Evolutionary conservation across 2,797 vertebrate genomes (phyloP).

Genomic region (Enteromius mattozi): DNA sequence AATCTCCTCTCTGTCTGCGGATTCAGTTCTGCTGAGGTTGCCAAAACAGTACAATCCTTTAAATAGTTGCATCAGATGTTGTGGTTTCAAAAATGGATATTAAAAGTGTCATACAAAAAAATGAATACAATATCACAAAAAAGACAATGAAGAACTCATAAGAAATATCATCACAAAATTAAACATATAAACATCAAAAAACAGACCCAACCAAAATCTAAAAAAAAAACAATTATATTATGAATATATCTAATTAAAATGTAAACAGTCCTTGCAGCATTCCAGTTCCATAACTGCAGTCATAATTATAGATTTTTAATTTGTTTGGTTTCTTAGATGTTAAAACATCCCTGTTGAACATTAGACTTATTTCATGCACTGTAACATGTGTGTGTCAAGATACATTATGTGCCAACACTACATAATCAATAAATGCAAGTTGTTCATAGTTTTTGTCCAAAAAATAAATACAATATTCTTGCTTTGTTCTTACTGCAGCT

Average conservation of each 20-base stretch:
- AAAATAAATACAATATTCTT: no score
- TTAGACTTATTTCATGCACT: background rate
- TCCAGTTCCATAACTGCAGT: background rate
- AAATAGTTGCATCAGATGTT: background rate
- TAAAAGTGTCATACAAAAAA: background rate
- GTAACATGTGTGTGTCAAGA: background rate
- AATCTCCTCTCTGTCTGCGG: background rate
- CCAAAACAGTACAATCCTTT: conserved; percentile 13
- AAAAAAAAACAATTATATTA: background rate
- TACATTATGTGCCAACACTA: background rate
- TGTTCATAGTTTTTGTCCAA: background rate
- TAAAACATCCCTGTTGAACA: background rate
- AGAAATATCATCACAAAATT: background rate
- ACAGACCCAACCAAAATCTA: background rate
- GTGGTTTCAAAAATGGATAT: background rate
- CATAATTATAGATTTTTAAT: background rate
- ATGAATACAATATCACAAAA: background rate
- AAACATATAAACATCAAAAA: no score
- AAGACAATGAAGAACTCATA: background rate
- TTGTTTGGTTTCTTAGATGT: background rate
- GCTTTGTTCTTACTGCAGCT: background rate
- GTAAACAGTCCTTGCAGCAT: background rate
- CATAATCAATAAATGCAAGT: background rate
- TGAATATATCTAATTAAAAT: background rate
- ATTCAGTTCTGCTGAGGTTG: conserved; percentile 2